Base-by-base conservation (phyloP, 2,888 invertebrate genomes). In the Germaria angustata region DNA sequence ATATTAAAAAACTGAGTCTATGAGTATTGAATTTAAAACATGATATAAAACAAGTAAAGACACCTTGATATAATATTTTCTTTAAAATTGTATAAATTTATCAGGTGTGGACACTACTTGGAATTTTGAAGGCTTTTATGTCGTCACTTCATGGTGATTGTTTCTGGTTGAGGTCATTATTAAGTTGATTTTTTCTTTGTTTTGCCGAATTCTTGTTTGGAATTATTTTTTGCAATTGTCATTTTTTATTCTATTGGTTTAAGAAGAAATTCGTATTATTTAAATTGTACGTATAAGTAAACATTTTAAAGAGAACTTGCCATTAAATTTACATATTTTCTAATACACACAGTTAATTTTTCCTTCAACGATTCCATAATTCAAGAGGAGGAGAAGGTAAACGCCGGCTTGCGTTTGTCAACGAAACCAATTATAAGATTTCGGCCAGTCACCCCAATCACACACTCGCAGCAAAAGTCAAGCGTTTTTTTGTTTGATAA, bases 371-470 rank as follows among this genome's bases (percentile, higher is more conserved):
- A 71, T 44, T 65, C 79, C 24, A 20, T 71, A 15, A 24, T 71
- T 9, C 57, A 63, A 44, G 28, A 44, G 8, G 61, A 63, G 51
- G 69, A 15, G 9, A 22, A 20, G 15, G 2, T 72, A 15, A 71
- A 46, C 46, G 76, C 59, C 55, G 41, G 59, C 57, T 36, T 82
- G 55, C 61, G 69, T 32, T 78, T 82, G 3, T 84, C 86, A 28
- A 85, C 85, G 11, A 86, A 85, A 68, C 87, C 87, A 36, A 86
- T 87, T 59, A 65, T 86, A 11, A 78, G 86, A 24, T 87, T 86
- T 80, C 85, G 71, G 69, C 65, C 81, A 39, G 61, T 55, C 5
- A 59, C 69, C 0, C n/a, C 49, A n/a, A 63, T 77, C 8, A 68
- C 69, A 22, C 36, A 36, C 22, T 55, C 66, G 3, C 79, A 72